These are phyloP conservation scores for Montipora foliosa DNA, from an alignment of 64 coral and sea anemone species.

Conservation along the genomic window DNA sequence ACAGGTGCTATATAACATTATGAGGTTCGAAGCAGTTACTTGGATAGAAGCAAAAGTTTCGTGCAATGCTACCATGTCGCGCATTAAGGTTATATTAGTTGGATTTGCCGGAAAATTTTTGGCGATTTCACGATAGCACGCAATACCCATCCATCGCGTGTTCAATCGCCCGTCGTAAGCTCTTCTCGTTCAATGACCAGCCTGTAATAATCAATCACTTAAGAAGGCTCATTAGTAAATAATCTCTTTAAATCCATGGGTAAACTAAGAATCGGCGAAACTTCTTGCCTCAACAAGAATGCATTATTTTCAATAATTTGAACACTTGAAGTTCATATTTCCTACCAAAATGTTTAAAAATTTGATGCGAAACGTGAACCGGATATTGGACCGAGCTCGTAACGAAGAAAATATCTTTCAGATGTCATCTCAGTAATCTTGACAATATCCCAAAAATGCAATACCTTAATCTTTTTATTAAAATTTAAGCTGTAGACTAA, in stretches of 20 bases:
- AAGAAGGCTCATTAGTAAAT: constrained; percentile 62
- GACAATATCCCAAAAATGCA: constrained; percentile 81
- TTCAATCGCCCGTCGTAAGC: constrained; percentile 13
- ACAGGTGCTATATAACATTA: not conserved
- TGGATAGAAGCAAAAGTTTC: not conserved
- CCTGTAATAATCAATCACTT: constrained; percentile 50
- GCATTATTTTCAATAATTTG: not conserved
- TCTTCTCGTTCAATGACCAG: constrained; percentile 42
- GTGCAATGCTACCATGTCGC: not conserved
- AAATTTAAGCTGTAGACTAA: constrained; percentile 75
- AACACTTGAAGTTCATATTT: not conserved
- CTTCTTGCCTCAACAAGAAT: not conserved
- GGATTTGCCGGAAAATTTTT: constrained; percentile 33
- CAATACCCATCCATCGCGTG: constrained; percentile 35
- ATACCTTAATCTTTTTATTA: constrained; percentile 79
- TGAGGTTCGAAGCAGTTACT: not conserved
- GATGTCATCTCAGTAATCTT: constrained; percentile 28
- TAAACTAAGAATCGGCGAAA: constrained; percentile 35
- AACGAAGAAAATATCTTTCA: not conserved
- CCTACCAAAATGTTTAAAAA: not conserved
- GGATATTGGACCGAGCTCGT: not conserved
- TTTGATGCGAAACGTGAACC: too few relatives aligned
- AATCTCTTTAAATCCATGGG: constrained; percentile 49
- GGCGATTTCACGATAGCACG: not conserved
- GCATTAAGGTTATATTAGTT: not conserved